Evolutionary conservation across 2,113 vertebrate species (phyloP).

Genomic region (Phalacrocorax aristotelis): DNA sequence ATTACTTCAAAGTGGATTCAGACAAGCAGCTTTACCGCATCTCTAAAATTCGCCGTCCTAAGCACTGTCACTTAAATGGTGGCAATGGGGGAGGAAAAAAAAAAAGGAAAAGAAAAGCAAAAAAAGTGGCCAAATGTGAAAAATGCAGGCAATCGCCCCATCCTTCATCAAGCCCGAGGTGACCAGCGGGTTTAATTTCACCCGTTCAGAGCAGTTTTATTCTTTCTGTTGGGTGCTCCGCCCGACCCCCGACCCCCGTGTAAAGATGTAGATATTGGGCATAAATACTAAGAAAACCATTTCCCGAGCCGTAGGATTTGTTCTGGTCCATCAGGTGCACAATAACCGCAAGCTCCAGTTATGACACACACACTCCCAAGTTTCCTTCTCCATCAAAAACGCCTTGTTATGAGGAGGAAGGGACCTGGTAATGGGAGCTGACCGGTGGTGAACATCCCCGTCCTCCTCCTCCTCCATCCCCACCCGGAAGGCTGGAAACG

Average conservation of each 20-base stretch:
- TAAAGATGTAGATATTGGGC: not conserved
- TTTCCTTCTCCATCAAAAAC: not conserved
- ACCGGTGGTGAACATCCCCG: not conserved
- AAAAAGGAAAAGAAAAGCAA: accelerated
- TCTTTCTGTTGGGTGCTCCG: not conserved
- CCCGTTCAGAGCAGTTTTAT: not conserved
- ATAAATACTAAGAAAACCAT: not conserved
- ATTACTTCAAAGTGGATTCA: constrained; percentile 72
- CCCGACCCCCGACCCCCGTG: too few relatives aligned
- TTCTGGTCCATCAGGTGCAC: not conserved
- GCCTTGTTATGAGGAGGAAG: not conserved
- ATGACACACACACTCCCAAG: not conserved
- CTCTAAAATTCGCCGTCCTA: constrained; percentile 29
- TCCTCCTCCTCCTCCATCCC: not conserved
- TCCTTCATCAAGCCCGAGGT: not conserved
- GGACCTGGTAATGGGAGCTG: not conserved
- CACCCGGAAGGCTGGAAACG: not conserved
- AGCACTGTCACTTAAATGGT: not conserved
- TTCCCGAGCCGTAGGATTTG: not conserved
- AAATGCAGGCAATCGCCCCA: not conserved
- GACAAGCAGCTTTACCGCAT: constrained; percentile 51
- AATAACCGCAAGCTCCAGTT: not conserved
- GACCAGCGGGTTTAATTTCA: not conserved
- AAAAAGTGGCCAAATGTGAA: not conserved
- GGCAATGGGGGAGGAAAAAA: not conserved